Percentiles rank a stretch among this genome's conserved stretches.
These are phyloP conservation scores for Pelmatolapia mariae DNA, from an alignment of 2,113 vertebrate species.

Conservation along the genomic window DNA sequence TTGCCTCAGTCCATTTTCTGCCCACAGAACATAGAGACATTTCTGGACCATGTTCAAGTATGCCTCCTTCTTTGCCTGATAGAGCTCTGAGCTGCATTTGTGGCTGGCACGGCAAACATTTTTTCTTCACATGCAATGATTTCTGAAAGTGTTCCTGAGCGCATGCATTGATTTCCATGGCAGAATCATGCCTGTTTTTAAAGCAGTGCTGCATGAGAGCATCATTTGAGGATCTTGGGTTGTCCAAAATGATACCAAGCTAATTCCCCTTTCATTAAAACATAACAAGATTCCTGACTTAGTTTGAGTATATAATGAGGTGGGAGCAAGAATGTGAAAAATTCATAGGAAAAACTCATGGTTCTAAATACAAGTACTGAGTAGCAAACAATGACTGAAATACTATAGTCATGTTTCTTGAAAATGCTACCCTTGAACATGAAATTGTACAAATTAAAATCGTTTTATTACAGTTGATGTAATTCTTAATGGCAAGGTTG, in stretches of 20 bases:
- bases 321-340: not conserved
- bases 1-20: not conserved
- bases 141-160: not conserved
- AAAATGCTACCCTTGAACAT: not conserved
- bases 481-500: not conserved
- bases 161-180: rapidly evolving
- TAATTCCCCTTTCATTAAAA: not conserved
- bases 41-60: not conserved
- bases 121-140: not conserved
- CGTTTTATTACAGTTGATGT: too few relatives aligned
- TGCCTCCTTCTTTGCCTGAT: not conserved
- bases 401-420: not conserved
- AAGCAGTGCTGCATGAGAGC: not conserved
- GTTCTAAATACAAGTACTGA: rapidly evolving
- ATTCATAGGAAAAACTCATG: rapidly evolving
- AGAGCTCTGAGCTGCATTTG: not conserved
- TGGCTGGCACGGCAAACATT: not conserved
- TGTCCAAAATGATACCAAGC: not conserved
- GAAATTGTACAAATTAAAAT: too few relatives aligned
- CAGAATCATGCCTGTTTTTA: not conserved
- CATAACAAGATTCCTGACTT: not conserved
- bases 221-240: not conserved
- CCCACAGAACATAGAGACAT: not conserved
- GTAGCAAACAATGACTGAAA: not conserved
- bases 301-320: rapidly evolving